phyloP scores from a whole-genome alignment of 2,797 vertebrate species.

The Setipinna tenuifilis region DNA sequence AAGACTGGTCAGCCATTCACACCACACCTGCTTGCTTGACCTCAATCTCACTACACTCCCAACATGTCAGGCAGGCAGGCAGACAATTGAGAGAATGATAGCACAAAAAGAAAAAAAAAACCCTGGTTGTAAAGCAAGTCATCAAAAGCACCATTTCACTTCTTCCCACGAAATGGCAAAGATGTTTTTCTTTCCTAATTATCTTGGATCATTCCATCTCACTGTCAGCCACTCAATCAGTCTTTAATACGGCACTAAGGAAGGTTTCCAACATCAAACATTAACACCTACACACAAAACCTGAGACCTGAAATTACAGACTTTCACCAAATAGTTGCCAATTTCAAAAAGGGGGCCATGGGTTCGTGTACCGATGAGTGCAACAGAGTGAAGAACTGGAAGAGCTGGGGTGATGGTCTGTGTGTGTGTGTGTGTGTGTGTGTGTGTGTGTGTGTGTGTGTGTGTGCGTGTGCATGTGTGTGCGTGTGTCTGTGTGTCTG shows the following conservation, averaged over 20 bases:
- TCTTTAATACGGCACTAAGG: constrained; percentile 65
- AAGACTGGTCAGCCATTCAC: too few species aligned
- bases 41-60: too few species aligned
- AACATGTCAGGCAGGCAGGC: too few species aligned
- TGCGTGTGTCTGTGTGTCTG: neutral
- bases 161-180: constrained; percentile 73
- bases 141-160: constrained; percentile 64
- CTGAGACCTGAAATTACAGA: constrained; percentile 62
- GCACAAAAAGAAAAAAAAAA: constrained; percentile 60
- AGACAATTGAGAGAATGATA: neutral
- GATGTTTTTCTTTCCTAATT: constrained; percentile 59
- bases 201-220: constrained; percentile 58
- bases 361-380: neutral
- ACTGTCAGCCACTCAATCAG: constrained; percentile 73
- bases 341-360: constrained; percentile 45
- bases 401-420: too few species aligned
- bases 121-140: constrained; percentile 65
- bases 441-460: neutral
- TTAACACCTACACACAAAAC: constrained; percentile 77
- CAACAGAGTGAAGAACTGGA: too few species aligned
- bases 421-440: too few species aligned
- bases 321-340: constrained; percentile 62
- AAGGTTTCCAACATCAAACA: constrained; percentile 65
- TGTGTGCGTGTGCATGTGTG: neutral
- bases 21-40: too few species aligned